Evolutionary conservation across 2,888 invertebrate genomes (phyloP).

Genomic region (Vanessa cardui): DNA sequence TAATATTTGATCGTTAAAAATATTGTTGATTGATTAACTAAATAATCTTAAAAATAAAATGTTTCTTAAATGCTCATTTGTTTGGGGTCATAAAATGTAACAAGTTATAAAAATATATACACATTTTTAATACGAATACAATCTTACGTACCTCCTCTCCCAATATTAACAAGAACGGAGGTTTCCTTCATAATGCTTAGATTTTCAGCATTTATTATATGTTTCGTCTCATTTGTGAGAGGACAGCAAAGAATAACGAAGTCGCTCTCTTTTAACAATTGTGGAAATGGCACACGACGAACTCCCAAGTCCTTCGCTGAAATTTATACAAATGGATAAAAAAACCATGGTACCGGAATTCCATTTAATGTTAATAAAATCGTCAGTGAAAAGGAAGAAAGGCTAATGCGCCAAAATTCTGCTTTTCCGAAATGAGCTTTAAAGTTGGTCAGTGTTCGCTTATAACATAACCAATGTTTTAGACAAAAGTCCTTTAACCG

Average conservation of each 20-base stretch:
- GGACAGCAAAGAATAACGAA: conserved; percentile 88
- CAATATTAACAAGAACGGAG: conserved; percentile 89
- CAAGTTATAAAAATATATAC: too few species aligned
- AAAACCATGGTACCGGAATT: not conserved
- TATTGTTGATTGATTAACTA: too few species aligned
- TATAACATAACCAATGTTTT: too few species aligned
- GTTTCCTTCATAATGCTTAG: conserved; percentile 90
- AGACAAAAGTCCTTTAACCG: too few species aligned
- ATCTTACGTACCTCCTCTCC: conserved; percentile 84
- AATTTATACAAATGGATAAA: conserved; percentile 15
- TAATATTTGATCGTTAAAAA: too few species aligned
- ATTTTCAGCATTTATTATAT: conserved; percentile 86
- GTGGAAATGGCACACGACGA: conserved; percentile 85
- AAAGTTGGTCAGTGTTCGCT: too few species aligned
- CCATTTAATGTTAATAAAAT: not conserved
- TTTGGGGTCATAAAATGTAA: too few species aligned
- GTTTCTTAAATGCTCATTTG: too few species aligned
- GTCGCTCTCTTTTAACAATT: conserved; percentile 87
- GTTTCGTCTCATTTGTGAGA: conserved; percentile 85
- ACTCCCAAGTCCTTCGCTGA: conserved; percentile 81
- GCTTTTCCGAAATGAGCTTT: too few species aligned
- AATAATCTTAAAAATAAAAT: too few species aligned
- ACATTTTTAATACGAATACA: not conserved
- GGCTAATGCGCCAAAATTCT: too few species aligned
- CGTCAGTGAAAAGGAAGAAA: too few species aligned